Conservation (phyloP, 2,797 vertebrate species). For the Poecilia wingei region DNA sequence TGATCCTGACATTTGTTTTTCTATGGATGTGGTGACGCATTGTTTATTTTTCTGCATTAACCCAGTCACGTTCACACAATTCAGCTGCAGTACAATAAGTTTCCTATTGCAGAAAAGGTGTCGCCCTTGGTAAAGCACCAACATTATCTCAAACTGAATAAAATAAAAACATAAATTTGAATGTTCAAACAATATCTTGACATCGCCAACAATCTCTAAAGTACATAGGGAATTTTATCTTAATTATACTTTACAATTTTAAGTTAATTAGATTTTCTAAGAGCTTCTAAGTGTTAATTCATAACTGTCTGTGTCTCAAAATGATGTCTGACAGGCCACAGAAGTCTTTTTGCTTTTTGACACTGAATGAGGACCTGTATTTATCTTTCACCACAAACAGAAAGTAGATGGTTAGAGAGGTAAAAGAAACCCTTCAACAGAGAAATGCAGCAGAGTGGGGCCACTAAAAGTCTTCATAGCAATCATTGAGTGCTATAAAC, state of each 20-base stretch:
- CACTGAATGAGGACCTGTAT: neutral
- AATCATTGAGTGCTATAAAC: neutral
- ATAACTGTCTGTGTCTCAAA: neutral
- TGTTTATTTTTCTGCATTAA: neutral
- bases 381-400: neutral
- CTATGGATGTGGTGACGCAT: neutral
- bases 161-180: neutral
- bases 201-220: neutral
- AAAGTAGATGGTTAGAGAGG: neutral
- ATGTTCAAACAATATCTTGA: neutral
- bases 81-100: neutral
- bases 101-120: neutral
- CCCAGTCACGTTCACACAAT: neutral
- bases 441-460: neutral
- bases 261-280: neutral
- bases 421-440: neutral
- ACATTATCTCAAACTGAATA: neutral
- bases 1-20: neutral
- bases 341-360: neutral
- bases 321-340: neutral
- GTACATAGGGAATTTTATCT: neutral
- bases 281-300: neutral
- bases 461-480: neutral
- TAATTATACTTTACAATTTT: neutral
- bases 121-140: neutral